Evolutionary conservation across 2,888 invertebrate species (phyloP).

Genomic region (Andrena hattorfiana): DNA sequence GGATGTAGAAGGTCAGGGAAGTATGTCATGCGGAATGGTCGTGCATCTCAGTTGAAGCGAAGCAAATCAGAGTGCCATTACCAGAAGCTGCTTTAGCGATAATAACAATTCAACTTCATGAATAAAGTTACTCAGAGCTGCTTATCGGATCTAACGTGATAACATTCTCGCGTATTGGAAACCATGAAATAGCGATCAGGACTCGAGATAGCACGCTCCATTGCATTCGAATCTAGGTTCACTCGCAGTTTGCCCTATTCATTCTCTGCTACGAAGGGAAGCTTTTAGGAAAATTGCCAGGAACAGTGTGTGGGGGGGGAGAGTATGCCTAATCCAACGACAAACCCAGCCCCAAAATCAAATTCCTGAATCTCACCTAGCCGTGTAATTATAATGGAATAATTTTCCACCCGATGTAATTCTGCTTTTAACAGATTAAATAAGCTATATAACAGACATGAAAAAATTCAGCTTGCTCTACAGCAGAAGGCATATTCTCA

Average conservation of each 20-base stretch:
- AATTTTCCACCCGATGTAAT: no score
- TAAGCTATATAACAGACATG: neutral
- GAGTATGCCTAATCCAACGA: neutral
- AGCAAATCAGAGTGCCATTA: neutral
- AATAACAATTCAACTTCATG: constrained; percentile 22
- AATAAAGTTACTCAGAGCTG: constrained; percentile 16
- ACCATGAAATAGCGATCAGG: constrained; percentile 22
- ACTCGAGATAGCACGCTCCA: constrained; percentile 13
- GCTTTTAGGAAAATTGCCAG: constrained; percentile 25
- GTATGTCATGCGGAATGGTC: neutral
- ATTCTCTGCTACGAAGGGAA: neutral
- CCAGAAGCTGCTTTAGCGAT: neutral
- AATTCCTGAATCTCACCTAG: neutral
- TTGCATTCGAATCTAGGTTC: constrained; percentile 15
- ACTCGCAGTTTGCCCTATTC: constrained; percentile 12
- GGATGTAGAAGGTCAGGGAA: neutral
- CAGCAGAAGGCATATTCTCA: no score
- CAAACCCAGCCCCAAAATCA: neutral
- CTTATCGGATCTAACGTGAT: constrained; percentile 9
- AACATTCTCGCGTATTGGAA: constrained; percentile 10
- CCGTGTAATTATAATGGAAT: neutral
- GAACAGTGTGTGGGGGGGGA: neutral
- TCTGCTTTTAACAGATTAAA: no score
- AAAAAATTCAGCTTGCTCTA: no score
- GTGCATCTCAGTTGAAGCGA: neutral